Percentiles rank a stretch among this genome's conserved stretches.
Conservation (phyloP, 1,140 invertebrate genomes). For the Camponotus floridanus region DNA sequence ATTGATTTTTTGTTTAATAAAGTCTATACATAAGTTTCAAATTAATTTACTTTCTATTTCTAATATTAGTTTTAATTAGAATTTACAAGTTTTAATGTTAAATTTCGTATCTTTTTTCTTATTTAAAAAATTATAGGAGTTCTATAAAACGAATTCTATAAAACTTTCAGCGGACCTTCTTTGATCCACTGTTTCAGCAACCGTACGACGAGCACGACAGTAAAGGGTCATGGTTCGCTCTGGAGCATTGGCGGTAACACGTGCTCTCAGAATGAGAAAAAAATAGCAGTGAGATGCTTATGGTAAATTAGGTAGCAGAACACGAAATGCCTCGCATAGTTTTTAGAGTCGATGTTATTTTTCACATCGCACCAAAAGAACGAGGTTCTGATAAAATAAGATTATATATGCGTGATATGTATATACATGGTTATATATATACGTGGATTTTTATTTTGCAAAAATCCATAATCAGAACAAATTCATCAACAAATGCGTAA, state of each 20-base stretch:
- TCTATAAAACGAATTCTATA: background rate
- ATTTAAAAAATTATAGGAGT: background rate
- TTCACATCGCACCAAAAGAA: background rate
- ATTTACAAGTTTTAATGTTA: background rate
- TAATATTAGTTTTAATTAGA: background rate
- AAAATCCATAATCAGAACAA: background rate
- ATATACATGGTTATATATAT: too few species aligned
- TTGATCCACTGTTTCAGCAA: constrained; percentile 18
- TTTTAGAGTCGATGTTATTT: constrained; percentile 60
- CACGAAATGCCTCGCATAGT: constrained; percentile 40
- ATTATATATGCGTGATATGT: background rate
- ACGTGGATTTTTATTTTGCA: background rate
- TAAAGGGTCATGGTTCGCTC: constrained; percentile 12
- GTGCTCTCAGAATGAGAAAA: constrained; percentile 42
- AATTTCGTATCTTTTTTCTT: background rate
- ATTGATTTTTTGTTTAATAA: background rate
- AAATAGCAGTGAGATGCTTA: constrained; percentile 32
- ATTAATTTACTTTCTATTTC: background rate
- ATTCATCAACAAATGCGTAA: background rate
- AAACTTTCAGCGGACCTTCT: constrained; percentile 15
- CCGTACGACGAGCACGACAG: constrained; percentile 9
- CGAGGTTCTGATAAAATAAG: background rate
- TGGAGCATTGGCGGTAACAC: constrained; percentile 21
- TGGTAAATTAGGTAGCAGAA: constrained; percentile 64
- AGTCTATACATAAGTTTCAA: background rate